Base-by-base conservation (phyloP, 2,797 vertebrate genomes). In the Cryptoblepharus egeriae region DNA sequence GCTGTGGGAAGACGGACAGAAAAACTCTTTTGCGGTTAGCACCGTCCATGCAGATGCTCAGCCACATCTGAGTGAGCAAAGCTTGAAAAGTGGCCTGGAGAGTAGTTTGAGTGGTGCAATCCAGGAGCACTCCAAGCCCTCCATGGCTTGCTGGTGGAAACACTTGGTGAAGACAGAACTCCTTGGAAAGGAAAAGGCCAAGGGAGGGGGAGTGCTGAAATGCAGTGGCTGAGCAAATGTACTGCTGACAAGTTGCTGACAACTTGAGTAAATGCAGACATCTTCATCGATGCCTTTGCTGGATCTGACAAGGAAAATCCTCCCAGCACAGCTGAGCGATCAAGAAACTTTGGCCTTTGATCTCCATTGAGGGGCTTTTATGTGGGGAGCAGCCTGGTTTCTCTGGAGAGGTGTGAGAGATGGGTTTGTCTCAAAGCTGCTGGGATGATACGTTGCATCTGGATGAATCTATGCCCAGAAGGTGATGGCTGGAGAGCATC, bases 321-420 rank as follows among this genome's bases (percentile, higher is more conserved):
- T 87, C 42, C 24, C 75, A 75, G 49, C 30, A 22, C 22, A 71
- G 49, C n/a, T 35, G 60, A n/a, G 57, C 75, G 75, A 68, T 71
- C 5, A 16, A 71, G 45, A 61, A 22, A 65, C 67, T 85, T 71
- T 83, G 32, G 67, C 78, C 61, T 28, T 39, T 12, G 6, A 45
- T 81, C n/a, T 71, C 72, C 28, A 55, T 35, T 22, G 76, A 4
- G 65, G 78, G 73, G 73, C 65, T 76, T 81, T 81, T 77, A n/a
- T 58, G 22, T 2, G 26, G 20, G 64, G 60, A 72, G 11, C 2
- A 72, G 11, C 2, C 12, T 74, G 49, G 57, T 71, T 68, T 85
- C 80, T 13, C 45, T 78, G 26, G 37, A 78, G 49, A 0, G 5
- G 10, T 73, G 26, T 64, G 7, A 22, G 75, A 71, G 67, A 60